Evolutionary conservation across 2,888 invertebrate species (phyloP), one percentile per base, ranked within the genome.

Genomic region (Pterostichus niger): DNA sequence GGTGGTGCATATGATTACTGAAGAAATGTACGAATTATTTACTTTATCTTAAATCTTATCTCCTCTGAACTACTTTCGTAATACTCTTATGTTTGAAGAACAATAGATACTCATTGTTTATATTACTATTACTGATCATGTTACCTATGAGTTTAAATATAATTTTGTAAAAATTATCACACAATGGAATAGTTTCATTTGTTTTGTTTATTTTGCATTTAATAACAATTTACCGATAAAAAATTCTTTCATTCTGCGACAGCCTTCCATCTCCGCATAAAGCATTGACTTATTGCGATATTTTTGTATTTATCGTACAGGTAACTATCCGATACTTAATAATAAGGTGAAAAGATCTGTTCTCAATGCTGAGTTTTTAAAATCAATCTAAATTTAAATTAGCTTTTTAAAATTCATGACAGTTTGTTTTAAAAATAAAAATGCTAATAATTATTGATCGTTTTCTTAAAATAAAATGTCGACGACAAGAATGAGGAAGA

Each of bases 1-100:
- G 77, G 77, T 56, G 77, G 77, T 56, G 68, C 68, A 71, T 71
- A 71, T 71, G 75, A 52, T 75, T 75, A 75, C 73, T 17, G 52
- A 75, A 75, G 44, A 71, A 49, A 71, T 71, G 11, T 24, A 46
- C 46, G 17, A 44, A 46, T 75, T 33, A 33, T 24, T 73, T 46
- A 49, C 10, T n/a, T 73, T 75, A 52, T 49, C 31, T 17, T 49
- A 11, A 73, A 75, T 75, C 75, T 75, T 75, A 75, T 75, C 75
- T 7, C 40, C 1, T 3, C 0, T 71, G 44, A 40, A 44, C 71
- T 46, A 71, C 17, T 71, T 71, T 61, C 61, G 61, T 61, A 61
- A 61, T 61, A 31, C 11, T 61, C 33, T 61, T 31, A 24, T 61
- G 13, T 64, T 64, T 17, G 9, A 35, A 64, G 64, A 64, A 64